A percentile compares a stretch with the other conserved stretches of the same genome.
phyloP scores from a whole-genome alignment of 2,888 invertebrate genomes.

The Hydraecia micacea region DNA sequence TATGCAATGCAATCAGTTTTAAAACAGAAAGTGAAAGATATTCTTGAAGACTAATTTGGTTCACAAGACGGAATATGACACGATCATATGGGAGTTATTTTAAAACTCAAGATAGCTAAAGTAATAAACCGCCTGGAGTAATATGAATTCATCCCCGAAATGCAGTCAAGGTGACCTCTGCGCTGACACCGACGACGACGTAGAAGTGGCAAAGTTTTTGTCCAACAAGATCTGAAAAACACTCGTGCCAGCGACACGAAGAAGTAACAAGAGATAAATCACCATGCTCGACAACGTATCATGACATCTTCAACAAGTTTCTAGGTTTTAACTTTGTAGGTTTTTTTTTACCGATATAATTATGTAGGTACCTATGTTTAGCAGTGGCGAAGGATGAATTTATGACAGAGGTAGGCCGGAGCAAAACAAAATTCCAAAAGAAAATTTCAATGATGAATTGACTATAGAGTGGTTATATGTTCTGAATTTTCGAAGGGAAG shows the following conservation, averaged over 20 bases:
- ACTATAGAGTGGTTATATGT: too few species aligned
- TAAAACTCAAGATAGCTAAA: background rate
- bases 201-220: too few species aligned
- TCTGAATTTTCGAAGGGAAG: too few species aligned
- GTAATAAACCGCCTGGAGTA: background rate
- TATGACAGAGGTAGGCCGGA: too few species aligned
- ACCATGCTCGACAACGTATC: background rate
- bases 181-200: too few species aligned
- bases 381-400: too few species aligned
- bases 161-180: too few species aligned
- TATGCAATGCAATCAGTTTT: constrained; percentile 49
- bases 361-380: background rate
- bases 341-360: background rate
- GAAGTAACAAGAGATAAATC: background rate
- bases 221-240: too few species aligned
- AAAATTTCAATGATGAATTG: too few species aligned
- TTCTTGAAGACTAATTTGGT: constrained; percentile 36
- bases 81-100: constrained; percentile 1
- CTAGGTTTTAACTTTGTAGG: too few species aligned
- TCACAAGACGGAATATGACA: constrained; percentile 21
- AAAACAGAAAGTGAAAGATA: constrained; percentile 51
- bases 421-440: too few species aligned
- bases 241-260: too few species aligned
- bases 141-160: background rate
- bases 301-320: background rate